Base-by-base conservation (phyloP, 1,140 invertebrate genomes). In the Thaumatotibia leucotreta region DNA sequence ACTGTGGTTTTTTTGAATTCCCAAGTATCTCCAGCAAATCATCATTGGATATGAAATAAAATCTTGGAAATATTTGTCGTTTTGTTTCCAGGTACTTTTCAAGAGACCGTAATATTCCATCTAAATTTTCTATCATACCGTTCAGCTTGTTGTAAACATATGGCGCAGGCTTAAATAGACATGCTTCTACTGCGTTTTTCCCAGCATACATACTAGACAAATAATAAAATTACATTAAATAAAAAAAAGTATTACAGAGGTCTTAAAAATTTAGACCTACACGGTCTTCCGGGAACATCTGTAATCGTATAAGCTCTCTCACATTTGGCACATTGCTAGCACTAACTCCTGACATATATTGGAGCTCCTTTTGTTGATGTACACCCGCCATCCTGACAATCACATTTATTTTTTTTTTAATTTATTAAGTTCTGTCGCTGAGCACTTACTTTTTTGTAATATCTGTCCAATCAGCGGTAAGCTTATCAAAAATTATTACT, bases 41-140 rank as follows among this genome's bases (percentile, higher is more conserved):
- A 85, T 97, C 96, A 88, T 97, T 97, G 4, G 96, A 97, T 74
- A 97, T 95, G 78, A 98, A 98, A 91, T 97, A 97, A 77, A 91
- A 89, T 77, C 86, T 94, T 61, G 96, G 96, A 91, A 98, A 97
- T 58, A 95, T 79, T 76, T 96, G 94, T 35, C 97, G 86, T 82
- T 97, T 97, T 0, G 94, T 95, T 91, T 97, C 97, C 66, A 98
- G 89, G 87, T 97, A 98, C 87, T 93, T 92, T 92, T 97, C 95
- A 73, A 97, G 81, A 61, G 95, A 93, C 84, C 95, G 89, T 80
- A 96, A 92, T 75, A 96, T 94, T 1, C 86, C 75, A 85, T 96
- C 95, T 62, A 96, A 82, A 63, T 93, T 92, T 70, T 93, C 92
- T 64, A 92, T 92, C 91, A 96, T 93, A 61, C 91, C 84, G 68